Conservation (phyloP, 2,888 invertebrate genomes). For the Parnassius apollo region DNA sequence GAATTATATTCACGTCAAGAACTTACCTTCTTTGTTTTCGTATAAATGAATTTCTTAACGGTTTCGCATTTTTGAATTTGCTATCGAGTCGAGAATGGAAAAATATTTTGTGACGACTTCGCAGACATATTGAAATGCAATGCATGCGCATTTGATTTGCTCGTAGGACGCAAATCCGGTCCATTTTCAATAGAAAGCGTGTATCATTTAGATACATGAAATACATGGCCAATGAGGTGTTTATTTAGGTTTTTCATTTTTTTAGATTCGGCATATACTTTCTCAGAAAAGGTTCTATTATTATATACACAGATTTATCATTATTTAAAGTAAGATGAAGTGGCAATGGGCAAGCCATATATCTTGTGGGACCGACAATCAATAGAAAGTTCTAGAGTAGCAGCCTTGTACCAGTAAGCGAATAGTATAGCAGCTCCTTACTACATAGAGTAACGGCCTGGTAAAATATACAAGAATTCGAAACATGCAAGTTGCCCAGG, state of each 20-base stretch:
- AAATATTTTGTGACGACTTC: conserved; percentile 16
- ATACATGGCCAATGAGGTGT: conserved; percentile 4
- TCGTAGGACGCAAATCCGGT: conserved; percentile 22
- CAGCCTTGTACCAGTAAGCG: too few species aligned
- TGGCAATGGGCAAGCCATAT: too few species aligned
- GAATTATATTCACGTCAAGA: conserved; percentile 33
- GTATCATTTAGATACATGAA: conserved; percentile 19
- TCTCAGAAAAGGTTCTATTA: too few species aligned
- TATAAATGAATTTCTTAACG: conserved; percentile 27
- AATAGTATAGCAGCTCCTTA: too few species aligned
- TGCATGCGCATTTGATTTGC: conserved; percentile 23
- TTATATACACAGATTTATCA: too few species aligned
- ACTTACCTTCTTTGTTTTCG: conserved; percentile 32
- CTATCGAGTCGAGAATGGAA: conserved; percentile 13
- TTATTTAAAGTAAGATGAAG: too few species aligned
- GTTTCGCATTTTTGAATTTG: conserved; percentile 19
- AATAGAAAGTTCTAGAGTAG: too few species aligned
- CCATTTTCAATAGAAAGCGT: conserved; percentile 22
- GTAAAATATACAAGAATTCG: too few species aligned
- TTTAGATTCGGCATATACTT: too few species aligned
- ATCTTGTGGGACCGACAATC: too few species aligned
- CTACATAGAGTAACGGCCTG: too few species aligned
- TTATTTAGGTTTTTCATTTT: background rate
- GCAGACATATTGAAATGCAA: conserved; percentile 19
- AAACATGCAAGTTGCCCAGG: too few species aligned